Percentiles rank a stretch among this genome's conserved stretches.
Evolutionary conservation across 2,113 vertebrate genomes (phyloP).

Genomic region (Tragelaphus imberbis): DNA sequence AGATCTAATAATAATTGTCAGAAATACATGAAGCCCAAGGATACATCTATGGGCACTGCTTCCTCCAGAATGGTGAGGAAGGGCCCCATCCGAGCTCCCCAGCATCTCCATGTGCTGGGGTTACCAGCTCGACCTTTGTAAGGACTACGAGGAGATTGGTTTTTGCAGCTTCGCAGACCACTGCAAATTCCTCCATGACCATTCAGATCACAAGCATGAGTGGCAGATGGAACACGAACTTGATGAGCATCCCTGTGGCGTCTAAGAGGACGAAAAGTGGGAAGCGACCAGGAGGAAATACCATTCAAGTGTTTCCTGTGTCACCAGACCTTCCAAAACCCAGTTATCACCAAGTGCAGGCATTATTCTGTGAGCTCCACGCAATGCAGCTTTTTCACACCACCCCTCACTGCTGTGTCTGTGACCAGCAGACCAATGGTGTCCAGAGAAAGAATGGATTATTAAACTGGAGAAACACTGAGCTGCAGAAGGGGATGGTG

Average conservation of each 20-base stretch:
- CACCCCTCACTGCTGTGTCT: conserved; percentile 93
- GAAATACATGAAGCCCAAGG: conserved; percentile 79
- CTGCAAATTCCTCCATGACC: conserved; percentile 97
- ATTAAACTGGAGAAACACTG: conserved; percentile 91
- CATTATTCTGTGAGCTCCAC: conserved; percentile 93
- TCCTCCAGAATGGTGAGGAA: conserved; percentile 95
- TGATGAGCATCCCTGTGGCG: conserved; percentile 93
- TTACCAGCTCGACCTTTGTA: conserved; percentile 96
- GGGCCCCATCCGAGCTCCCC: conserved; percentile 92
- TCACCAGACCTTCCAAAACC: conserved; percentile 91
- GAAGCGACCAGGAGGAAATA: conserved; percentile 93
- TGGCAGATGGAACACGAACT: conserved; percentile 97
- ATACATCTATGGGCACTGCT: conserved; percentile 94
- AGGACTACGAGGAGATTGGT: conserved; percentile 96
- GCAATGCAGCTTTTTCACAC: conserved; percentile 91
- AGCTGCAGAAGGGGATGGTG: conserved; percentile 58
- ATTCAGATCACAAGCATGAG: conserved; percentile 96
- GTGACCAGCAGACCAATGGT: conserved; percentile 94
- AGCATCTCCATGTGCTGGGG: conserved; percentile 95
- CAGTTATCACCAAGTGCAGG: conserved; percentile 93
- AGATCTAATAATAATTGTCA: background rate
- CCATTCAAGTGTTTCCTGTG: conserved; percentile 99
- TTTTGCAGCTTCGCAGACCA: conserved; percentile 98
- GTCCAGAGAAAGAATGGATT: conserved; percentile 94
- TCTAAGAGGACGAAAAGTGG: conserved; percentile 96